Evolutionary conservation across 2,797 vertebrate genomes (phyloP).

Genomic region (Spea hammondii): DNA sequence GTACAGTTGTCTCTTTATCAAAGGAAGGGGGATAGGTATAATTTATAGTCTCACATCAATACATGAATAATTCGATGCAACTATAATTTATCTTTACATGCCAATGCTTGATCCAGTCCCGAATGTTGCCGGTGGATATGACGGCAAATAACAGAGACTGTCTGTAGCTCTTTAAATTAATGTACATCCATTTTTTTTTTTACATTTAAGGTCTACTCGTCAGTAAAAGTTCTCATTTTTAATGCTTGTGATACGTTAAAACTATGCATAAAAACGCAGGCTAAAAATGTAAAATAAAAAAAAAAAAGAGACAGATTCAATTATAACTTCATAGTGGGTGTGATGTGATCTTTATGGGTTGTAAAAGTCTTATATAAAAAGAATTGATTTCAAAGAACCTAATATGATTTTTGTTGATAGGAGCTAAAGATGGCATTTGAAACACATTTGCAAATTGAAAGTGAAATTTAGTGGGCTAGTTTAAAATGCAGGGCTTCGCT

Average conservation of each 20-base stretch:
- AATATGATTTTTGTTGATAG: constrained; percentile 2
- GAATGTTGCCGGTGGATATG: constrained; percentile 14
- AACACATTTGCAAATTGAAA: neutral
- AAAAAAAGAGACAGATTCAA: too few relatives aligned
- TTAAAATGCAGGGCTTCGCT: neutral
- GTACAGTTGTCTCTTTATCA: constrained; percentile 34
- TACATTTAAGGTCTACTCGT: too few relatives aligned
- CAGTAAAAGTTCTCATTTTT: too few relatives aligned
- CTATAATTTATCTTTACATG: constrained; percentile 33
- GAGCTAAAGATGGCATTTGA: neutral
- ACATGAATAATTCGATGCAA: constrained; percentile 28
- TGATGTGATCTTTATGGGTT: too few relatives aligned
- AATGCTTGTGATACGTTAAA: too few relatives aligned
- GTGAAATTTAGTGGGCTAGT: neutral
- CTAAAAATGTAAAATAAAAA: too few relatives aligned
- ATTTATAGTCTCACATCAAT: constrained; percentile 39
- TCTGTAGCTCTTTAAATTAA: constrained; percentile 8
- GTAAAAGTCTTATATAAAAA: neutral
- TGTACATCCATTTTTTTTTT: neutral
- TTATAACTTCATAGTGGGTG: too few relatives aligned
- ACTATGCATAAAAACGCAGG: too few relatives aligned
- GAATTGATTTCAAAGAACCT: neutral
- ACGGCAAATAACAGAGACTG: neutral
- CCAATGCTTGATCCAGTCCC: constrained; percentile 26
- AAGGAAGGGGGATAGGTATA: constrained; percentile 18